Percentiles rank a stretch among this genome's conserved stretches.
These are phyloP conservation scores for Chitala chitala DNA, from an alignment of 2,113 vertebrate species.

Conservation along the genomic window DNA sequence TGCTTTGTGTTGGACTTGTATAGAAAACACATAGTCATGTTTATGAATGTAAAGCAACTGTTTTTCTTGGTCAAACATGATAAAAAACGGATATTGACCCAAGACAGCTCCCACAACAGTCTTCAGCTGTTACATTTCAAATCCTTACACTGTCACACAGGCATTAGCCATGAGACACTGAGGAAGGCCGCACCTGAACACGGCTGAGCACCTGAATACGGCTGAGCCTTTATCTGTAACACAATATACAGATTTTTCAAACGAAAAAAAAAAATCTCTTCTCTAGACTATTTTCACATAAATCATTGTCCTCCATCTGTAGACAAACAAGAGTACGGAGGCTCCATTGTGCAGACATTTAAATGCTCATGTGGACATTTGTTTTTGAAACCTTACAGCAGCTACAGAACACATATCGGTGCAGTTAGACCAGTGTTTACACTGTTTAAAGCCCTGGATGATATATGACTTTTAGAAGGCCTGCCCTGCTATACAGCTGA, in stretches of 20 bases:
- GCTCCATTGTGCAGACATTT: not conserved
- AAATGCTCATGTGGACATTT: not conserved
- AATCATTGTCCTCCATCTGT: not conserved
- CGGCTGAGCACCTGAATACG: too few species aligned
- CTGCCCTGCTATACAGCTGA: slow-evolving; percentile 23
- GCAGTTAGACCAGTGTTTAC: not conserved
- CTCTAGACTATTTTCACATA: not conserved
- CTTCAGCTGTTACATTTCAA: not conserved
- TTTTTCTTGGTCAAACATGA: not conserved
- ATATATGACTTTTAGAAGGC: slow-evolving; percentile 19
- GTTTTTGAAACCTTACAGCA: too few species aligned
- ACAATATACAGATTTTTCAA: not conserved
- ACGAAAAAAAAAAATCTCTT: not conserved
- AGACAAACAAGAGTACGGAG: not conserved
- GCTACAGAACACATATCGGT: not conserved
- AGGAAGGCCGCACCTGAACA: not conserved
- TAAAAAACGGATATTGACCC: not conserved
- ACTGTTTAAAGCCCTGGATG: not conserved
- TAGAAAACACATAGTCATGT: not conserved
- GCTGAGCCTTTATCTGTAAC: too few species aligned
- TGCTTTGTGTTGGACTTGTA: not conserved
- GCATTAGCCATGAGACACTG: not conserved
- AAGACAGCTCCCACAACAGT: not conserved
- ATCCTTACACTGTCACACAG: not conserved
- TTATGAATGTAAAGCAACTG: not conserved